These are phyloP conservation scores for Hylaeus anthracinus DNA, from an alignment of 1,140 invertebrate genomes.

Conservation along the genomic window DNA sequence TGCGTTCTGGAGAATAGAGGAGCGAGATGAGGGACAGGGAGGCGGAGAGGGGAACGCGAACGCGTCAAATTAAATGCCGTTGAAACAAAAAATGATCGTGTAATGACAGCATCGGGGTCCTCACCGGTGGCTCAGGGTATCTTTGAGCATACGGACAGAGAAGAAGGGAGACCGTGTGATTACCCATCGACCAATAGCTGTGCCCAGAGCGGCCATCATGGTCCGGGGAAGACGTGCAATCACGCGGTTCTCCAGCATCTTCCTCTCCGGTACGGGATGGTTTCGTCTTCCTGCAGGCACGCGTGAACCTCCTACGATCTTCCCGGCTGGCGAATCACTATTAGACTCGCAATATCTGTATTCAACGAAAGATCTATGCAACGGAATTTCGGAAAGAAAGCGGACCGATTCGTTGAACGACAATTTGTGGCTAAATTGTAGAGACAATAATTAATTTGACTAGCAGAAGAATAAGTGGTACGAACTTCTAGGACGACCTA, in stretches of 20 bases:
- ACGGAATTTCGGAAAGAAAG: too few species aligned
- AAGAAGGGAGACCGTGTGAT: slow-evolving; percentile 65
- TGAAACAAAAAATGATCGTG: slow-evolving; percentile 68
- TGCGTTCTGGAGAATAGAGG: not conserved
- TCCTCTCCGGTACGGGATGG: slow-evolving; percentile 43
- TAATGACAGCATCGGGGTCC: slow-evolving; percentile 64
- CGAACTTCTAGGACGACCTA: too few species aligned
- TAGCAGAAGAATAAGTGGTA: too few species aligned
- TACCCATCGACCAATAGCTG: slow-evolving; percentile 71
- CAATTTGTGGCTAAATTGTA: too few species aligned
- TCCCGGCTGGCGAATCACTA: slow-evolving; percentile 1
- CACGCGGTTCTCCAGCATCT: slow-evolving; percentile 64
- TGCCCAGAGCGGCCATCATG: slow-evolving; percentile 72
- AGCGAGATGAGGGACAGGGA: not conserved
- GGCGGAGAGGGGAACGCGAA: not conserved
- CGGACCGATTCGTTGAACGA: too few species aligned
- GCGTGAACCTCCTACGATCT: slow-evolving; percentile 20
- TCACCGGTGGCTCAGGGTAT: slow-evolving; percentile 60
- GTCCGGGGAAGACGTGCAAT: slow-evolving; percentile 72
- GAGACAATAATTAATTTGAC: too few species aligned
- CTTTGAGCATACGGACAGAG: slow-evolving; percentile 39
- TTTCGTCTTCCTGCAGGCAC: slow-evolving; percentile 42
- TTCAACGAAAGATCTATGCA: not conserved
- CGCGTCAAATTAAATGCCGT: slow-evolving; percentile 70
- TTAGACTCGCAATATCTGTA: not conserved